These are phyloP conservation scores for Ramazzottius varieornatus DNA, from an alignment of 2,888 invertebrate species.

Conservation along the genomic window DNA sequence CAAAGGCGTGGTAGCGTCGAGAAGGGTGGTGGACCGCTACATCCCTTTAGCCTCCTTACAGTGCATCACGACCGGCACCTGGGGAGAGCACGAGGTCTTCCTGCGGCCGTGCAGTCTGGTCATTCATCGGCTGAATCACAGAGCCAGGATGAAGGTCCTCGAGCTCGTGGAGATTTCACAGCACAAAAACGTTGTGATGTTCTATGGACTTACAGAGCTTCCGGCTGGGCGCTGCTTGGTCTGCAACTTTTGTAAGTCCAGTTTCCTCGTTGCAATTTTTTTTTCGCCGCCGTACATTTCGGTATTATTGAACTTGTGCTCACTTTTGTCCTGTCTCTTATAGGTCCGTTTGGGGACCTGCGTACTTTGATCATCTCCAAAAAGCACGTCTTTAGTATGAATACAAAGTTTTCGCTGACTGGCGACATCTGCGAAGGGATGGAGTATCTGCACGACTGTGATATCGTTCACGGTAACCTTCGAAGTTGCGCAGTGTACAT, in stretches of 20 bases:
- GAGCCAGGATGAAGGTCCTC: not conserved
- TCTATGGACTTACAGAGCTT: not conserved
- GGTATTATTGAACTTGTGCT: not conserved
- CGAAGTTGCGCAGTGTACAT: not conserved
- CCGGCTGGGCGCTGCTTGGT: not conserved
- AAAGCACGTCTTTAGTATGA: not conserved
- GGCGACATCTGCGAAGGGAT: not conserved
- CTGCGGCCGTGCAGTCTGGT: not conserved
- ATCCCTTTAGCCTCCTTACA: not conserved
- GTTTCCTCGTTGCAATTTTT: not conserved
- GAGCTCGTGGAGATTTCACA: not conserved
- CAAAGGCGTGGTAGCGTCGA: not conserved
- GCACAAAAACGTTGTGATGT: not conserved
- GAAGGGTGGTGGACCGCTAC: not conserved
- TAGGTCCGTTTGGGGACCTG: not conserved
- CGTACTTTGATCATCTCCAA: not conserved
- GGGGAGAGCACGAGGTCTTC: not conserved
- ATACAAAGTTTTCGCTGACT: not conserved
- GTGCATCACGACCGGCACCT: not conserved
- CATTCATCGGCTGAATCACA: not conserved
- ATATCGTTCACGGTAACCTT: not conserved
- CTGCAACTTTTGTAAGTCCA: not conserved
- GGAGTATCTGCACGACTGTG: not conserved
- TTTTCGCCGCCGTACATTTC: not conserved
- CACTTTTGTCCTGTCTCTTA: not conserved